phyloP scores from a whole-genome alignment of 2,113 vertebrate species.

The Scophthalmus maximus region DNA sequence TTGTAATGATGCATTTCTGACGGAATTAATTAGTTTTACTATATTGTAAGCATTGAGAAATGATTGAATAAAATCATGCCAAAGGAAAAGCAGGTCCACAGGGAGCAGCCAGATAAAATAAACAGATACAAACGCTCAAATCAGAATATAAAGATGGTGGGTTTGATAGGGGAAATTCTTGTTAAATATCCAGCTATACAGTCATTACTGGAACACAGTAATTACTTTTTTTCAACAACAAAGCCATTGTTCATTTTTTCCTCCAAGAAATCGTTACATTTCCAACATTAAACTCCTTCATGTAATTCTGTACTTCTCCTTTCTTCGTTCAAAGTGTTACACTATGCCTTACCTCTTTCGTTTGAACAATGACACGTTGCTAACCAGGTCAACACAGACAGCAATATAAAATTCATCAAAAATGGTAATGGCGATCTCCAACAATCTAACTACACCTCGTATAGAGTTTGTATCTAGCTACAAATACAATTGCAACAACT shows the following conservation, averaged over 20 bases:
- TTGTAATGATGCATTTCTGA: neutral
- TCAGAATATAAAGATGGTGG: too few relatives aligned
- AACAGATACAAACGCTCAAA: neutral
- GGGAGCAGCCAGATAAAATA: too few relatives aligned
- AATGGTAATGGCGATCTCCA: neutral
- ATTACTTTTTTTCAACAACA: too few relatives aligned
- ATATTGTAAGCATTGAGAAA: neutral
- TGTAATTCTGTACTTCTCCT: too few relatives aligned
- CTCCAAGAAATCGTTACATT: too few relatives aligned
- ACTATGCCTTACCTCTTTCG: slow-evolving; percentile 40
- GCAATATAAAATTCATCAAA: slow-evolving; percentile 54
- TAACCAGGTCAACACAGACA: slow-evolving; percentile 36
- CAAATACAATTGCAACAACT: too few relatives aligned
- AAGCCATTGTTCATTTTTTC: neutral
- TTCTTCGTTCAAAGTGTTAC: neutral
- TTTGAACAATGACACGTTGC: slow-evolving; percentile 37
- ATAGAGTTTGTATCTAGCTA: neutral
- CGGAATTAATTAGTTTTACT: neutral
- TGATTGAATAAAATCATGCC: neutral
- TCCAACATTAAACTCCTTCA: neutral
- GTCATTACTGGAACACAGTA: neutral
- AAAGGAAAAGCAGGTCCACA: too few relatives aligned
- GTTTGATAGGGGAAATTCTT: neutral
- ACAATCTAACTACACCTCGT: neutral
- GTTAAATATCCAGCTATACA: neutral